These are phyloP conservation scores for Tautogolabrus adspersus DNA, from an alignment of 2,113 vertebrate species.

Conservation along the genomic window DNA sequence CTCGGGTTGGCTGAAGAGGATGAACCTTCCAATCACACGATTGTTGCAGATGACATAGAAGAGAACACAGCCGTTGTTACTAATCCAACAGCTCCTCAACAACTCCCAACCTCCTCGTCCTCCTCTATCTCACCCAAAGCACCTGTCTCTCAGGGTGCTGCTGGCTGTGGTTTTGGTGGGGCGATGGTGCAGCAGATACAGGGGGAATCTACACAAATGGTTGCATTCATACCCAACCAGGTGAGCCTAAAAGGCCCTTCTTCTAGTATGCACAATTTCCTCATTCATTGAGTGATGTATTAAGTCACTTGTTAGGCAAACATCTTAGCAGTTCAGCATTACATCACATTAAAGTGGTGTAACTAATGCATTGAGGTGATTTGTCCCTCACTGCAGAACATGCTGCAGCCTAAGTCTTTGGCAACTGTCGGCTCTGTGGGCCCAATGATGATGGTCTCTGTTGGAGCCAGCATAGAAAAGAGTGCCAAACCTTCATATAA, in stretches of 20 bases:
- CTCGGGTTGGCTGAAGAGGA: conserved; percentile 77
- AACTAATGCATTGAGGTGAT: background rate
- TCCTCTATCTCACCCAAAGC: conserved; percentile 23
- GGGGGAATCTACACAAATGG: conserved; percentile 78
- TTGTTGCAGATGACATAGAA: conserved; percentile 83
- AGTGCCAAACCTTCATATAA: conserved; percentile 89
- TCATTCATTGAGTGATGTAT: background rate
- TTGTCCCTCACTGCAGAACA: conserved; percentile 80
- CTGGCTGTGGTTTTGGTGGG: conserved; percentile 80
- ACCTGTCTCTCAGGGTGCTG: conserved; percentile 60
- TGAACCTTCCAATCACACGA: conserved; percentile 84
- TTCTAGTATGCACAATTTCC: background rate
- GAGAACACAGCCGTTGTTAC: conserved; percentile 78
- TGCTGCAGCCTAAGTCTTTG: conserved; percentile 84
- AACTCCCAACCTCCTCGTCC: conserved; percentile 77
- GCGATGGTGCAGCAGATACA: conserved; percentile 68
- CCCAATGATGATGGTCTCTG: conserved; percentile 91
- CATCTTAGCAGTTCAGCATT: background rate
- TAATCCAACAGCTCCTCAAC: conserved; percentile 72
- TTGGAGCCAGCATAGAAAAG: conserved; percentile 86
- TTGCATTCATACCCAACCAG: conserved; percentile 81
- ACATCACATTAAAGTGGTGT: background rate
- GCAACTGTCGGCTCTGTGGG: conserved; percentile 85
- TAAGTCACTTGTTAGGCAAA: background rate
- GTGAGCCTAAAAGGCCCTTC: conserved; percentile 55